Conservation (phyloP, 2,797 vertebrate species). For the Aldrovandia affinis region DNA sequence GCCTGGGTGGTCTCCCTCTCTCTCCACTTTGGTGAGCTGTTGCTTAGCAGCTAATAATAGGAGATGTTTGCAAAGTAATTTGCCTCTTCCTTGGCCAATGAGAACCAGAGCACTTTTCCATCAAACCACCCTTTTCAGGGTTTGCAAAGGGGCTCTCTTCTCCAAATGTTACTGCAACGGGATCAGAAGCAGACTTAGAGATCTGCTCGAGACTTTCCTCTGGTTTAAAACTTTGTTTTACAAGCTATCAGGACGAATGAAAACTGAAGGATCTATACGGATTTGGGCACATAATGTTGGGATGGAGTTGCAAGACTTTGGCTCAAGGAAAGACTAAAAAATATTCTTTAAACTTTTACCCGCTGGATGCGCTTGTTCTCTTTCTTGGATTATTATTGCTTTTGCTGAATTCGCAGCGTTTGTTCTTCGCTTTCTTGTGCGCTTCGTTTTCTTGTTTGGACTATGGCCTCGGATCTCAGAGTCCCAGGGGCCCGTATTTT, state of each 20-base stretch:
- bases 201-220: constrained; percentile 57
- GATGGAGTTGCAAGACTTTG: constrained; percentile 83
- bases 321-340: constrained; percentile 77
- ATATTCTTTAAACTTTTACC: constrained; percentile 59
- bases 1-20: constrained; percentile 86
- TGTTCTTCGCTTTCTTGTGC: constrained; percentile 56
- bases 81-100: constrained; percentile 92
- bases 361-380: constrained; percentile 72
- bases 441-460: constrained; percentile 66
- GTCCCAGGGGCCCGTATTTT: constrained; percentile 75
- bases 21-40: constrained; percentile 89
- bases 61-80: constrained; percentile 93
- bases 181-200: constrained; percentile 75
- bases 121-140: constrained; percentile 86
- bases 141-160: constrained; percentile 76
- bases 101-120: constrained; percentile 84
- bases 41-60: constrained; percentile 96
- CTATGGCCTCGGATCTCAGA: constrained; percentile 85
- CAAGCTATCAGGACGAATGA: constrained; percentile 77
- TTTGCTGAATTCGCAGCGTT: constrained; percentile 65
- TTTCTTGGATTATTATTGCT: constrained; percentile 76
- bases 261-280: constrained; percentile 79
- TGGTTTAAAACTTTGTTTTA: constrained; percentile 67
- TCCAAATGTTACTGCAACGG: constrained; percentile 82
- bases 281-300: constrained; percentile 86